These are phyloP conservation scores for Kryptolebias ocellatus DNA, from an alignment of 2,797 vertebrate species.

Conservation along the genomic window DNA sequence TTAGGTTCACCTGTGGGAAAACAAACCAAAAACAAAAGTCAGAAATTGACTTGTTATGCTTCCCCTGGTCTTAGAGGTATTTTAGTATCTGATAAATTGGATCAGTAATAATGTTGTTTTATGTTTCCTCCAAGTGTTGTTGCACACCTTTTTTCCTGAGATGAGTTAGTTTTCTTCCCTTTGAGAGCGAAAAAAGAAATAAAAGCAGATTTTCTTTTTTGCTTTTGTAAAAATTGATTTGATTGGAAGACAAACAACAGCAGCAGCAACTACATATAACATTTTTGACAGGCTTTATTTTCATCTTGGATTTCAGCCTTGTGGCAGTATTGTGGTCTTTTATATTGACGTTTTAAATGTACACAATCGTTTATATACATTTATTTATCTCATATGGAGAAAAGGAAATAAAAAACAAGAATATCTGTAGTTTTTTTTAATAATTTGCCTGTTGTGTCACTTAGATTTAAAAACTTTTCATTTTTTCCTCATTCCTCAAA, in stretches of 20 bases:
- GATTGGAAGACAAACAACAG: neutral
- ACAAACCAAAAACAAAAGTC: constrained; percentile 16
- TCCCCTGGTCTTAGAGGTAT: constrained; percentile 37
- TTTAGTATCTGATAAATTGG: constrained; percentile 56
- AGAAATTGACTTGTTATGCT: constrained; percentile 12
- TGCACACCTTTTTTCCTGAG: constrained; percentile 33
- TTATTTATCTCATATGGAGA: too few relatives aligned
- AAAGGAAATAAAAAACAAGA: too few relatives aligned
- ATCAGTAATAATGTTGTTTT: constrained; percentile 68
- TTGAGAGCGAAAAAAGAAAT: neutral
- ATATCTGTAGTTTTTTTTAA: too few relatives aligned
- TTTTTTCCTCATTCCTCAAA: neutral
- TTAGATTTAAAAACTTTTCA: too few relatives aligned
- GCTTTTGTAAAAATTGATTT: neutral
- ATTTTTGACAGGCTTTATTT: too few relatives aligned
- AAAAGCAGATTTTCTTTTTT: neutral
- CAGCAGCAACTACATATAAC: too few relatives aligned
- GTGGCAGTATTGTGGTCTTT: too few relatives aligned
- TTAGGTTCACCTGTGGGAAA: constrained; percentile 4
- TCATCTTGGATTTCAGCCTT: too few relatives aligned
- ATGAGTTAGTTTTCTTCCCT: constrained; percentile 20
- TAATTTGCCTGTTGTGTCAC: too few relatives aligned
- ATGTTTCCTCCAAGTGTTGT: constrained; percentile 52
- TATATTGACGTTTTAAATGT: too few relatives aligned
- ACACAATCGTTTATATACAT: too few relatives aligned